A percentile compares a stretch with the other conserved stretches of the same genome.
Evolutionary conservation across 2,888 invertebrate species (phyloP).

Genomic region (Bellardia pandia): DNA sequence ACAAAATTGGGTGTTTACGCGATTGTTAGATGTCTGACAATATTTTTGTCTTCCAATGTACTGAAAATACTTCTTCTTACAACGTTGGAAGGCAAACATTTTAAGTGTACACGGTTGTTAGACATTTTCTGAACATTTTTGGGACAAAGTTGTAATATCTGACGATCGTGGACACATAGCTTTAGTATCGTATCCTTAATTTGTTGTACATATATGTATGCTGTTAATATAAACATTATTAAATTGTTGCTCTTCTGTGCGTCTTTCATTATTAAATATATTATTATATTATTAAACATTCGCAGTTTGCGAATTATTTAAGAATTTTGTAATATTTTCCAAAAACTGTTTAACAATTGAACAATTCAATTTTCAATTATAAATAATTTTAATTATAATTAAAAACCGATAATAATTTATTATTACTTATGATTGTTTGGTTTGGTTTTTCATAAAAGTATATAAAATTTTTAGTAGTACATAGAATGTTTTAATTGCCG

Average conservation of each 20-base stretch:
- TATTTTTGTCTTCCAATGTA: no score
- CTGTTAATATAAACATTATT: background rate
- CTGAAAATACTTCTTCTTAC: no score
- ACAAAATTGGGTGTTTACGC: no score
- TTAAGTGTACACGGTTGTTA: no score
- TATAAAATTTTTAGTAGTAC: background rate
- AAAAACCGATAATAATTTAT: background rate
- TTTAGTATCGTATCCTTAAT: no score
- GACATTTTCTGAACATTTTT: no score
- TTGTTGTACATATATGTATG: background rate
- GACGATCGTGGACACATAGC: no score
- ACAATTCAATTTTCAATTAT: conserved; percentile 37
- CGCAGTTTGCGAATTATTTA: background rate
- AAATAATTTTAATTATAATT: background rate
- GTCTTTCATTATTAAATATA: conserved; percentile 28
- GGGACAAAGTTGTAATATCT: no score
- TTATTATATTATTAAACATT: background rate
- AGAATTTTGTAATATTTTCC: background rate
- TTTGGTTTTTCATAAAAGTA: conserved; percentile 10
- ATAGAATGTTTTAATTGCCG: background rate
- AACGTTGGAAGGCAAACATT: no score
- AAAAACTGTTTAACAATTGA: conserved; percentile 18
- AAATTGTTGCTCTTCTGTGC: background rate
- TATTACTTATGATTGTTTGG: conserved; percentile 7
- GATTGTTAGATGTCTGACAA: no score